A percentile compares a stretch with the other conserved stretches of the same genome.
Evolutionary conservation across 2,888 invertebrate genomes (phyloP).

Genomic region (Melieria omissa): DNA sequence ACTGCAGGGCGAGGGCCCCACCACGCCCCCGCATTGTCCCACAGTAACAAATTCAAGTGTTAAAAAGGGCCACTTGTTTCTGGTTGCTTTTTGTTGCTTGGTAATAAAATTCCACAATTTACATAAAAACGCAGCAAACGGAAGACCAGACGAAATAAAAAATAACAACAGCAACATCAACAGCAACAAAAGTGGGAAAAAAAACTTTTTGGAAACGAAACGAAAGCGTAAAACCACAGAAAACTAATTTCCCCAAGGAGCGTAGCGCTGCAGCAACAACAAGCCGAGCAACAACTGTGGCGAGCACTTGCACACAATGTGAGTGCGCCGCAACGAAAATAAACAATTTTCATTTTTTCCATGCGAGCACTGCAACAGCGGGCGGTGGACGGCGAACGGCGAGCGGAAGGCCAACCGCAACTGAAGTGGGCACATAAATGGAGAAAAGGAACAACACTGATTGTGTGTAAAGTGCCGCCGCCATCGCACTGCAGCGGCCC

Average conservation of each 20-base stretch:
- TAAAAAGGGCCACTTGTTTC: conserved; percentile 20
- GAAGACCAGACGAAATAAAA: background rate
- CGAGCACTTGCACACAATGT: no score
- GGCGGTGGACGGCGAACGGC: no score
- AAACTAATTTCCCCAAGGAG: conserved; percentile 33
- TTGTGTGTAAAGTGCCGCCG: conserved; percentile 16
- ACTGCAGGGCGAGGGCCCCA: no score
- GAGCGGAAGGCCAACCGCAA: no score
- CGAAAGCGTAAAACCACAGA: conserved; percentile 25
- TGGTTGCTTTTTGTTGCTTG: background rate
- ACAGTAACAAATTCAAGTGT: conserved; percentile 17
- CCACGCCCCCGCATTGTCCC: no score
- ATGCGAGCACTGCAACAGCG: background rate
- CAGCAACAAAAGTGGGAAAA: background rate
- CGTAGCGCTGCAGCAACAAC: conserved; percentile 13
- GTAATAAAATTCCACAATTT: conserved; percentile 23
- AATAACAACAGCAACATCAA: conserved; percentile 11
- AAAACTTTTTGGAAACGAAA: conserved; percentile 9
- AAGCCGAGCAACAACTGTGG: conserved; percentile 3
- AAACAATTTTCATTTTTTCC: conserved; percentile 1
- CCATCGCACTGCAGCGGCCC: background rate
- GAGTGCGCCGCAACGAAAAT: background rate
- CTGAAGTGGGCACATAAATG: no score
- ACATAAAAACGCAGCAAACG: conserved; percentile 9
- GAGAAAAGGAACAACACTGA: conserved; percentile 5